Evolutionary conservation across 2,113 vertebrate genomes (phyloP), one percentile per base, ranked within the genome.

Genomic region (Apteryx owenii): DNA sequence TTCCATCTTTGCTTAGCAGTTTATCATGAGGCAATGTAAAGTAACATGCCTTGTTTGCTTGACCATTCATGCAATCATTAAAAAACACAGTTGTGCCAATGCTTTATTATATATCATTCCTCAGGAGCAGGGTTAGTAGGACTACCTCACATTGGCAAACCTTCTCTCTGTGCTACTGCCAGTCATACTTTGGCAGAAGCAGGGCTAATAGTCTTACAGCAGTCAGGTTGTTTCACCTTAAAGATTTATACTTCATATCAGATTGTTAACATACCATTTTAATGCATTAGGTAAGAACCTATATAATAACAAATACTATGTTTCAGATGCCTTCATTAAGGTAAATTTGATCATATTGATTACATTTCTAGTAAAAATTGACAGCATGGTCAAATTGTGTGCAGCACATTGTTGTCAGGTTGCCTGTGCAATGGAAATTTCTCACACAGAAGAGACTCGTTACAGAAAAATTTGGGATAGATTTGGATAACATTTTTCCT

Each of bases 321-420:
- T 90, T 93, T 92, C 83, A 92, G 66, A 81, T 38, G 87, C 29
- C 62, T 72, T 87, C 70, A 92, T 92, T 90, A 69, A 92, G 89
- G 87, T 91, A 51, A 78, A 20, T 89, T 81, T 91, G 54, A 76
- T 92, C n/a, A 21, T 81, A 94, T 76, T 76, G 91, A 89, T 94
- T 77, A 51, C 42, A 51, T 48, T 90, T 86, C 77, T 76, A 79
- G 60, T 79, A 33, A 92, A 95, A 90, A 85, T 48, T 65, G 81
- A 51, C 66, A 89, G 50, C 36, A 31, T 46, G 12, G 58, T 80
- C 4, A 1, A 91, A 82, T 84, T 80, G 81, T 26, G 61, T 25
- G 29, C 42, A 95, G 60, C 9, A 12, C 48, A 7, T 85, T 85
- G 21, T 36, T 31, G 50, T 90, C 56, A 53, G 83, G 51, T 69